Evolutionary conservation across 35 echinoderm and acorn worm genomes (phyloP).

Genomic region (Eucidaris tribuloides): DNA sequence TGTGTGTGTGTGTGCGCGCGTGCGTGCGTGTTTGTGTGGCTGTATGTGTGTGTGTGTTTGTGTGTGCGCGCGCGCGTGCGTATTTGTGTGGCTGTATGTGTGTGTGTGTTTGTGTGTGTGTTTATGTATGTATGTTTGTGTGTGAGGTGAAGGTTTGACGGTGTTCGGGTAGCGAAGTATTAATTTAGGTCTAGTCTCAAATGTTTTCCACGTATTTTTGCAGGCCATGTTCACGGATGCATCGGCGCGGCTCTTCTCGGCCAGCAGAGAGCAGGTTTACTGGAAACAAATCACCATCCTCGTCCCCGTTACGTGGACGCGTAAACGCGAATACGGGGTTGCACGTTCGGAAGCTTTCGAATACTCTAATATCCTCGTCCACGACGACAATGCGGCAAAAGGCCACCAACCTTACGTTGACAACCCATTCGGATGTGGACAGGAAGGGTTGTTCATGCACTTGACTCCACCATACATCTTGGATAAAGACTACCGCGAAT

Average conservation of each 20-base stretch:
- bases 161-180: too few species aligned
- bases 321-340: background rate
- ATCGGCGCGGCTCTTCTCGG: background rate
- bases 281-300: slow-evolving; percentile 36
- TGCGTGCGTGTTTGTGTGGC: too few species aligned
- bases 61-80: too few species aligned
- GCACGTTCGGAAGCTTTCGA: slow-evolving; percentile 8
- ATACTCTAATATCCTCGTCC: slow-evolving; percentile 8
- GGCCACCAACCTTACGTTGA: slow-evolving; percentile 31
- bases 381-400: background rate
- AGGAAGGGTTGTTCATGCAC: slow-evolving; percentile 15
- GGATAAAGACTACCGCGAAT: background rate
- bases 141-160: too few species aligned
- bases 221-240: slow-evolving; percentile 18
- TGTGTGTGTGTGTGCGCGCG: too few species aligned
- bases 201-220: background rate
- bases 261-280: slow-evolving; percentile 32
- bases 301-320: slow-evolving; percentile 22
- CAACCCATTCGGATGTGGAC: slow-evolving; percentile 18
- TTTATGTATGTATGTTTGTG: too few species aligned
- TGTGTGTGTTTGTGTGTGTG: too few species aligned
- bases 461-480: background rate
- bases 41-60: too few species aligned
- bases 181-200: too few species aligned
- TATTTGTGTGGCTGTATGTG: too few species aligned